phyloP scores from a whole-genome alignment of 2,113 vertebrate species.

The Gulo gulo region DNA sequence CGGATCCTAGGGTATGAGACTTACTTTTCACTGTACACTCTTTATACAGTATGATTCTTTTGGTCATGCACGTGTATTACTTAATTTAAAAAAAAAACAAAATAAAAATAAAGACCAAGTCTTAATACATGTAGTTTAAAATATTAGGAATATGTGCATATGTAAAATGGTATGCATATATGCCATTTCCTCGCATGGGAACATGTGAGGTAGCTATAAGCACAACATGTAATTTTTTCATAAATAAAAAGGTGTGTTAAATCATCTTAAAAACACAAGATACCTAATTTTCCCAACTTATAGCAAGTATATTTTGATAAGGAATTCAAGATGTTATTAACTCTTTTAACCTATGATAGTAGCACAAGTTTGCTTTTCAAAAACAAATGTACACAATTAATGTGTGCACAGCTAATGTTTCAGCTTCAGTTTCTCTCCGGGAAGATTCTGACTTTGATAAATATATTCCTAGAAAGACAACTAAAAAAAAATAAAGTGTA shows the following conservation, averaged over 20 bases:
- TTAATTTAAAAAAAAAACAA: slow-evolving; percentile 2
- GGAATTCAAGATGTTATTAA: not conserved
- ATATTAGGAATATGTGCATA: not conserved
- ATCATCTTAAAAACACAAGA: slow-evolving; percentile 8
- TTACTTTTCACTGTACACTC: not conserved
- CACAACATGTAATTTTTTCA: not conserved
- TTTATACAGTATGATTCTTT: not conserved
- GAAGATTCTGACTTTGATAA: slow-evolving; percentile 34
- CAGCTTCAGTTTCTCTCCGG: not conserved
- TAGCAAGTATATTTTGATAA: not conserved
- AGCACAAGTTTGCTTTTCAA: not conserved
- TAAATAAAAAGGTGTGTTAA: not conserved
- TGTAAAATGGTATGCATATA: not conserved
- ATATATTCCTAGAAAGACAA: not conserved
- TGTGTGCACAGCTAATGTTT: not conserved
- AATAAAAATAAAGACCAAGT: not conserved
- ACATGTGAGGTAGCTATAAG: not conserved
- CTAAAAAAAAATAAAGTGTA: slow-evolving; percentile 1
- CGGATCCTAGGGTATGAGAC: not conserved
- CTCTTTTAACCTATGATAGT: slow-evolving; percentile 1
- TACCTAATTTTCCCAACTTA: not conserved
- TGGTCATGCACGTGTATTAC: not conserved
- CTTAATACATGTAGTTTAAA: not conserved
- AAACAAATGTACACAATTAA: slow-evolving; percentile 8
- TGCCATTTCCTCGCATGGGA: not conserved